Conservation (phyloP, 2,888 invertebrate species). For the Meloe dianella region DNA sequence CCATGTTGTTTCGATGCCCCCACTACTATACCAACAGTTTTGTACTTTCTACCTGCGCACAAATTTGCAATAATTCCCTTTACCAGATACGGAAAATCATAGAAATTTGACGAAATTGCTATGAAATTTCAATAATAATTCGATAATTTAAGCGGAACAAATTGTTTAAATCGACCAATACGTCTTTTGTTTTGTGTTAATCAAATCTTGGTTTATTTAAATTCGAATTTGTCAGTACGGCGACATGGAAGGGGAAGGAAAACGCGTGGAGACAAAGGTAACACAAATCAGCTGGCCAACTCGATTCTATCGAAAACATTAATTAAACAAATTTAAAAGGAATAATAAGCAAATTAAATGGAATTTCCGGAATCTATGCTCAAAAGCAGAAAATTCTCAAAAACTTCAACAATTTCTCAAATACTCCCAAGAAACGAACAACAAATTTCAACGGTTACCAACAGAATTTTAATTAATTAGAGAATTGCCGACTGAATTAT, state of each 20-base stretch:
- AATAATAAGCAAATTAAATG: too few relatives aligned
- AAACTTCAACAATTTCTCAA: too few relatives aligned
- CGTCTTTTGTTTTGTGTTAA: too few relatives aligned
- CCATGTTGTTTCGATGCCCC: slow-evolving; percentile 43
- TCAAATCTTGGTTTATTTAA: background rate
- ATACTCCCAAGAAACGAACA: too few relatives aligned
- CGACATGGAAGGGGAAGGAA: background rate
- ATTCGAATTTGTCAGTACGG: background rate
- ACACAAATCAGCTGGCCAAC: slow-evolving; percentile 13
- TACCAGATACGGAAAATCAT: background rate
- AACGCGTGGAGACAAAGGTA: slow-evolving; percentile 13
- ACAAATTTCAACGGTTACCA: too few relatives aligned
- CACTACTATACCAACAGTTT: slow-evolving; percentile 24
- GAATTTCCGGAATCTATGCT: too few relatives aligned
- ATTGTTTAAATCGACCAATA: background rate
- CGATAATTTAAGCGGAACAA: background rate
- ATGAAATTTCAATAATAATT: background rate
- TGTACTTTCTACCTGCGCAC: slow-evolving; percentile 29
- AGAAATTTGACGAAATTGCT: background rate
- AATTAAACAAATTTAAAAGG: background rate
- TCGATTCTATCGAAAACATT: slow-evolving; percentile 10
- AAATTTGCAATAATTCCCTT: background rate
- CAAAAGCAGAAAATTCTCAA: too few relatives aligned
- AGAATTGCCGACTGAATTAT: too few relatives aligned
- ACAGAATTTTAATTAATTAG: too few relatives aligned